Evolutionary conservation across 1,140 invertebrate species (phyloP).

Genomic region (Halesus radiatus): DNA sequence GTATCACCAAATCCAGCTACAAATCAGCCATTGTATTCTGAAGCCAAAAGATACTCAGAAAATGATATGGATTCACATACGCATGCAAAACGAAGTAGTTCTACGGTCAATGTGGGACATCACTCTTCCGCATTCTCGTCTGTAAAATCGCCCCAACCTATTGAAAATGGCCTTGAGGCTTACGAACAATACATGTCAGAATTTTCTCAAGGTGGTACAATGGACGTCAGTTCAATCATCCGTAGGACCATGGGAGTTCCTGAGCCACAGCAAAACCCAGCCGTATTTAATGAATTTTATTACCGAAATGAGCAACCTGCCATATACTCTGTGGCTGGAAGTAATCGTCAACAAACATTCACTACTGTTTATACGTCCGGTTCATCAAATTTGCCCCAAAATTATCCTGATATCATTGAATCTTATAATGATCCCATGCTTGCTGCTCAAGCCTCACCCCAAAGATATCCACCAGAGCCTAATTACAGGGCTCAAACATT

Average conservation of each 20-base stretch:
- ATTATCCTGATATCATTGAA: slow-evolving; percentile 78
- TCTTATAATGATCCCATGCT: slow-evolving; percentile 74
- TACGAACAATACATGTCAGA: slow-evolving; percentile 70
- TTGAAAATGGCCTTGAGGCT: slow-evolving; percentile 61
- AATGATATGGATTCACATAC: slow-evolving; percentile 53
- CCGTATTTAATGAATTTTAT: slow-evolving; percentile 67
- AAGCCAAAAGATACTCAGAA: slow-evolving; percentile 50
- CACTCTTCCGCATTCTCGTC: slow-evolving; percentile 68
- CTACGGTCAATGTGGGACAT: slow-evolving; percentile 66
- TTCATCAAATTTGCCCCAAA: slow-evolving; percentile 72
- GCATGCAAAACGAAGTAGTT: slow-evolving; percentile 63
- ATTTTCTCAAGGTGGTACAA: slow-evolving; percentile 66
- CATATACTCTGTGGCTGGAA: slow-evolving; percentile 82
- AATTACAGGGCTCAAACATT: slow-evolving; percentile 71
- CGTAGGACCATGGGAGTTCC: not conserved
- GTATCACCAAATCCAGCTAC: slow-evolving; percentile 30
- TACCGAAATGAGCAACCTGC: slow-evolving; percentile 75
- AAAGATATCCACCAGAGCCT: slow-evolving; percentile 68
- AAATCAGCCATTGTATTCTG: slow-evolving; percentile 36
- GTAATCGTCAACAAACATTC: slow-evolving; percentile 77
- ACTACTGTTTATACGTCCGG: slow-evolving; percentile 80
- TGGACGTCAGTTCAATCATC: slow-evolving; percentile 38
- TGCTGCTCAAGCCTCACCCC: slow-evolving; percentile 63
- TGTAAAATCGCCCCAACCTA: slow-evolving; percentile 65
- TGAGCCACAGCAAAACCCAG: slow-evolving; percentile 45